These are phyloP conservation scores for Andrena dorsata DNA, from an alignment of 2,888 invertebrate genomes.

Conservation along the genomic window DNA sequence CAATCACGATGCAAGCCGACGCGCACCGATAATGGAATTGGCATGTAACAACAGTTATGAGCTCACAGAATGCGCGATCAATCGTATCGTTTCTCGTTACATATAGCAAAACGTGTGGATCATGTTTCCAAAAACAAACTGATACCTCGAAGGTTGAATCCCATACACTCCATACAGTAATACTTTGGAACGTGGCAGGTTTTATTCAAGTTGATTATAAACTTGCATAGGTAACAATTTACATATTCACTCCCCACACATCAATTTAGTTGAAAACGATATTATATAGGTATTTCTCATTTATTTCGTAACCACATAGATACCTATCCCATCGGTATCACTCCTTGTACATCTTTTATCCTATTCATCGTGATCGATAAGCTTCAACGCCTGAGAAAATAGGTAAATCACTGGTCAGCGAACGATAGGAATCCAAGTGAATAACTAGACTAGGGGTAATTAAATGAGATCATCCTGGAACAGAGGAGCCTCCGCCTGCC, in stretches of 20 bases:
- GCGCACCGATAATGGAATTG: constrained; percentile 30
- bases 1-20: constrained; percentile 24
- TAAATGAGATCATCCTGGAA: constrained; percentile 72
- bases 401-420: constrained; percentile 23
- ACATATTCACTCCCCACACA: constrained; percentile 10
- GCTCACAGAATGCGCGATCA: constrained; percentile 2
- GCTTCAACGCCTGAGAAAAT: constrained; percentile 8
- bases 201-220: constrained; percentile 34
- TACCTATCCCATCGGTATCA: background rate
- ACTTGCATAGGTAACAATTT: constrained; percentile 41
- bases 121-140: constrained; percentile 17
- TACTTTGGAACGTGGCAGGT: background rate
- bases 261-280: background rate
- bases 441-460: constrained; percentile 59
- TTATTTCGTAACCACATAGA: background rate
- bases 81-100: constrained; percentile 8
- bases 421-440: constrained; percentile 15
- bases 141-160: background rate
- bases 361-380: constrained; percentile 3
- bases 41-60: constrained; percentile 13
- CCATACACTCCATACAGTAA: background rate
- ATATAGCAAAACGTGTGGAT: background rate
- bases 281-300: background rate
- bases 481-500: constrained; percentile 59
- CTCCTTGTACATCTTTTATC: background rate